Conservation (phyloP, 1,140 invertebrate genomes). For the Centruroides vittatus region DNA sequence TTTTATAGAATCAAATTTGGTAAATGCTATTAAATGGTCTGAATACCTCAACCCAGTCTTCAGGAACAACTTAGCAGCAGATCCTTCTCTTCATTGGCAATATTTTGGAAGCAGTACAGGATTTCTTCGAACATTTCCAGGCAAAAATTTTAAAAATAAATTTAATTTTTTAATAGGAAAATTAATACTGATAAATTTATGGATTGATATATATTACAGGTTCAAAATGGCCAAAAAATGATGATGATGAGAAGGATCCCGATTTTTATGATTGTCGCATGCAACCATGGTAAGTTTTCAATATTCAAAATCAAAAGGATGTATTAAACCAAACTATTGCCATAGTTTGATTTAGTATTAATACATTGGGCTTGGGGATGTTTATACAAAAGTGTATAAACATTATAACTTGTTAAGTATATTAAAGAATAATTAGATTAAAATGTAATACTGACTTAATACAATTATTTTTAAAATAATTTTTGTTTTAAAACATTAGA, state of each 20-base stretch:
- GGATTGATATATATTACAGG: conserved; percentile 4
- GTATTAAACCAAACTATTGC: too few species aligned
- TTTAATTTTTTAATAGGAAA: too few species aligned
- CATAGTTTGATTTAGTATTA: too few species aligned
- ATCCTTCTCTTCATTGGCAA: conserved; percentile 85
- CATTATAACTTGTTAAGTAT: too few species aligned
- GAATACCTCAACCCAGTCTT: conserved; percentile 69
- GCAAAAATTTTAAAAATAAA: conserved; percentile 24
- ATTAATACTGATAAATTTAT: background rate
- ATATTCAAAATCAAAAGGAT: too few species aligned
- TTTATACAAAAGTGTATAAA: too few species aligned
- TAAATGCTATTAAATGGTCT: conserved; percentile 72
- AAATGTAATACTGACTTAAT: too few species aligned
- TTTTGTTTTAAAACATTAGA: too few species aligned
- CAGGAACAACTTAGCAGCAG: conserved; percentile 63
- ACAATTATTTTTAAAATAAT: too few species aligned
- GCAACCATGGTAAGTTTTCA: conserved; percentile 47
- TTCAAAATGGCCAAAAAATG: conserved; percentile 12
- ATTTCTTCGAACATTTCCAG: conserved; percentile 82
- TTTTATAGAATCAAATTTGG: conserved; percentile 38
- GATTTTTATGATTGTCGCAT: conserved; percentile 76
- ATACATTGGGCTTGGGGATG: too few species aligned
- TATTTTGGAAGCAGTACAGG: conserved; percentile 88
- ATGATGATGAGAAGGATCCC: conserved; percentile 26
- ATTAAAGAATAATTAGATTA: too few species aligned